Conservation (phyloP, 2,888 invertebrate genomes). For the Oithona nana region DNA sequence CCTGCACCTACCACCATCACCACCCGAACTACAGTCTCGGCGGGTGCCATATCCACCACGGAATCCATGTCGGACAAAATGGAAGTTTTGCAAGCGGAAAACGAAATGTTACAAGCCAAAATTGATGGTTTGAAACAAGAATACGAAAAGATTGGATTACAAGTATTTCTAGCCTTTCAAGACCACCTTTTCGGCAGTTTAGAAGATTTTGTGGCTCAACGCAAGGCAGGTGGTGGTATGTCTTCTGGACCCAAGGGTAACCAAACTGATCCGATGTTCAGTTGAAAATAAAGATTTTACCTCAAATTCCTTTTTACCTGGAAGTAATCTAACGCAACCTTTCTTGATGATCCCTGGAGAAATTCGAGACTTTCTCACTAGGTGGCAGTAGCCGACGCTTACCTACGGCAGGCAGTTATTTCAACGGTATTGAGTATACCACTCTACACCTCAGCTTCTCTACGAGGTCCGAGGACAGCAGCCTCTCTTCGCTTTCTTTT, state of each 20-base stretch:
- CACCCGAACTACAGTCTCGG: background rate
- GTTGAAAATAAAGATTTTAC: background rate
- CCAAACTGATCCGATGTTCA: conserved; percentile 9
- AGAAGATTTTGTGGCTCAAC: conserved; percentile 9
- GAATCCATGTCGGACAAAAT: background rate
- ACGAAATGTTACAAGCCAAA: conserved; percentile 9
- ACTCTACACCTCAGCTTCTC: too few relatives aligned
- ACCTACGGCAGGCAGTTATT: too few relatives aligned
- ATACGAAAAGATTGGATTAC: conserved; percentile 16
- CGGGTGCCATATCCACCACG: background rate
- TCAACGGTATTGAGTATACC: too few relatives aligned
- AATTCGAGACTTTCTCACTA: conserved; percentile 4
- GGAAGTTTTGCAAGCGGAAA: conserved; percentile 9
- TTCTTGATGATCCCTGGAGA: background rate
- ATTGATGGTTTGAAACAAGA: conserved; percentile 16
- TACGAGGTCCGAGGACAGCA: too few relatives aligned
- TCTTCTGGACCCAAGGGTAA: background rate
- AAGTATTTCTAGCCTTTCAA: conserved; percentile 13
- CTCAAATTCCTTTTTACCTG: background rate
- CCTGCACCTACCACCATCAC: conserved; percentile 15
- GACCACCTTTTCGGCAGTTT: conserved; percentile 11
- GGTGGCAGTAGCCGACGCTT: background rate
- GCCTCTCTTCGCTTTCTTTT: too few relatives aligned
- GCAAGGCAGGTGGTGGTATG: background rate
- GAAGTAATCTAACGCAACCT: background rate